Base-by-base conservation (phyloP, 2,797 vertebrate species). In the Leucoraja ocellata region DNA sequence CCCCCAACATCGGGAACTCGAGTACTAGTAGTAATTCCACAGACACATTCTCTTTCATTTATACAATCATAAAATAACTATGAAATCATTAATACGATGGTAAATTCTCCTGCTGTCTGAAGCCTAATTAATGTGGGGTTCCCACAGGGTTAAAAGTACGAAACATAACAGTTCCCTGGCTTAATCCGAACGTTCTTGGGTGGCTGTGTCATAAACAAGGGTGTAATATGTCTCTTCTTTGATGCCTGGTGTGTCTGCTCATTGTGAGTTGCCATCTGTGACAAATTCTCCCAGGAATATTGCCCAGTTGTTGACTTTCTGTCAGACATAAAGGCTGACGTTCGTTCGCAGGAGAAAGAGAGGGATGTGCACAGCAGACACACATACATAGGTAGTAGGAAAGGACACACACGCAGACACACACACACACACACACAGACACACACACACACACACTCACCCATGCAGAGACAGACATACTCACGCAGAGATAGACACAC, bases 181-280 rank as follows among this genome's bases (percentile, higher is more conserved):
- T 88, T 63, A 88, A 36, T 88, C 61, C 61, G 36, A 63, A 65
- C 84, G 84, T 32, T 88, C 61, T 68, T 13, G 14, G 61, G n/a
- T 88, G 61, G 84, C 32, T 88, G 61, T 88, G 84, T 68, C 61
- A 78, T 77, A 86, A 86, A 86, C n/a, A 32, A 68, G 84, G 65
- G 32, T 88, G 14, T 63, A 88, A 88, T 63, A 36, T 63, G 61
- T 88, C 65, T 88, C 61, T 21, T 88, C 61, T 63, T n/a, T 36
- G n/a, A 68, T 68, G 32, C n/a, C 61, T 68, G 11, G 36, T 18
- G 61, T 65, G 16, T 32, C 61, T 88, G 61, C 61, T n/a, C 61
- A 65, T 88, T 88, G 7, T 21, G 84, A 88, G n/a, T 18, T 88
- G 63, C 63, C n/a, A 63, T 88, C 84, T 88, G 84, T 88, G 84